Percentiles rank a stretch among this genome's conserved stretches.
These are phyloP conservation scores for Pilophorus perplexus DNA, from an alignment of 2,888 invertebrate genomes.

Conservation along the genomic window DNA sequence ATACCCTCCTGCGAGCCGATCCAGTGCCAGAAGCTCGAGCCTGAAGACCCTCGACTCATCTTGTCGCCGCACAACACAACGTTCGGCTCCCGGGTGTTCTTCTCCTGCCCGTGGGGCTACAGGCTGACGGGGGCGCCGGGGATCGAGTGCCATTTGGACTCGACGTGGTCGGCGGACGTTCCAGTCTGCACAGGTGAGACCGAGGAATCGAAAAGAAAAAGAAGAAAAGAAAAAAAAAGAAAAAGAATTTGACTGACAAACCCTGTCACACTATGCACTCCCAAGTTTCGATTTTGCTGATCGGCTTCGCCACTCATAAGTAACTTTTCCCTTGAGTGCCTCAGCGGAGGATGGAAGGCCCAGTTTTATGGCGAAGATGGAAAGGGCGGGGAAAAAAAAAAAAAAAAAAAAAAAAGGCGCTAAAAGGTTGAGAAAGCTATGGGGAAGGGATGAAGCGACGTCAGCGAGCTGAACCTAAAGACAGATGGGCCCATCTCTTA, in stretches of 20 bases:
- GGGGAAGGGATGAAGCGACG: too few relatives aligned
- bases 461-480: too few relatives aligned
- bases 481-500: too few relatives aligned
- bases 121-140: conserved; percentile 71
- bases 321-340: too few relatives aligned
- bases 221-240: not conserved
- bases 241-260: not conserved
- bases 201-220: not conserved
- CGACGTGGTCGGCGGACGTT: conserved; percentile 73
- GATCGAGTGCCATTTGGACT: conserved; percentile 74
- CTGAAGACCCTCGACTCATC: conserved; percentile 69
- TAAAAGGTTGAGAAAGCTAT: too few relatives aligned
- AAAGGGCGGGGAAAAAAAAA: too few relatives aligned
- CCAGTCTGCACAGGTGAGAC: conserved; percentile 72
- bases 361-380: too few relatives aligned
- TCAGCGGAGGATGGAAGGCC: too few relatives aligned
- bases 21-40: conserved; percentile 69
- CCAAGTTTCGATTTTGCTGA: too few relatives aligned
- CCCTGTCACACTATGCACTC: not conserved
- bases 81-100: conserved; percentile 75
- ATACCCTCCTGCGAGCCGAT: conserved; percentile 74
- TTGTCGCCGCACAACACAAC: conserved; percentile 77
- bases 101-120: conserved; percentile 82
- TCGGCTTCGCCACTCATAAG: too few relatives aligned
- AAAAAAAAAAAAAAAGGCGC: too few relatives aligned